phyloP scores from a whole-genome alignment of 2,113 vertebrate genomes.

The Sorex fumeus region DNA sequence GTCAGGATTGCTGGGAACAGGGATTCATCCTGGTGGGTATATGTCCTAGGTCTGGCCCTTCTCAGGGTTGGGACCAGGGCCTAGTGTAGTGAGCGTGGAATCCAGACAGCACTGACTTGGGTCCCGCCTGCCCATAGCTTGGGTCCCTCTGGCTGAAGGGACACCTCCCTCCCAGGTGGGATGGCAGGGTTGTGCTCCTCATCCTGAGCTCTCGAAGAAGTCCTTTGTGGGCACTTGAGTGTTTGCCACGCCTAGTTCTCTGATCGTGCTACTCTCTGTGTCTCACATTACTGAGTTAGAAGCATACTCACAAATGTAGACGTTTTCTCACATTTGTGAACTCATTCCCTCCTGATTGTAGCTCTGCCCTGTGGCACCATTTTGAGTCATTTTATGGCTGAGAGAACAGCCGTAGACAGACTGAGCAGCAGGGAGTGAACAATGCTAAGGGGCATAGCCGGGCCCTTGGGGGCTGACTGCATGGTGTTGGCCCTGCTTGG shows the following conservation, averaged over 20 bases:
- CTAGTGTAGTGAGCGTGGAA: fast-evolving
- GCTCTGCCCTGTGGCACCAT: background rate
- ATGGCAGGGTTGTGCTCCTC: background rate
- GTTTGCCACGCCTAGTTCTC: background rate
- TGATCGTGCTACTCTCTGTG: background rate
- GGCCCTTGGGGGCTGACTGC: background rate
- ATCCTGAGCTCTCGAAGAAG: background rate
- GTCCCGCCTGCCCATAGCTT: background rate
- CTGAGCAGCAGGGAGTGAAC: background rate
- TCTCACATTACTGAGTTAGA: background rate
- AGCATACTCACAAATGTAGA: background rate
- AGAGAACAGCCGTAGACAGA: background rate
- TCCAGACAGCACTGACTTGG: background rate
- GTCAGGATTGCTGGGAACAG: background rate
- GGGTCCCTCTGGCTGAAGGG: background rate
- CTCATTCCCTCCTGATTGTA: constrained; percentile 25
- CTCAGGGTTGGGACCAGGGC: background rate
- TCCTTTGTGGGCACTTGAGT: background rate
- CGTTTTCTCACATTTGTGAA: background rate
- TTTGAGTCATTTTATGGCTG: background rate
- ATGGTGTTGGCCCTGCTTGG: background rate
- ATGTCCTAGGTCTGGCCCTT: background rate
- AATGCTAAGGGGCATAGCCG: background rate
- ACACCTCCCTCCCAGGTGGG: background rate
- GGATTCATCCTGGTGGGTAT: too few relatives aligned